Base-by-base conservation (phyloP, 2,113 vertebrate genomes). In the Hydrolagus affinis region DNA sequence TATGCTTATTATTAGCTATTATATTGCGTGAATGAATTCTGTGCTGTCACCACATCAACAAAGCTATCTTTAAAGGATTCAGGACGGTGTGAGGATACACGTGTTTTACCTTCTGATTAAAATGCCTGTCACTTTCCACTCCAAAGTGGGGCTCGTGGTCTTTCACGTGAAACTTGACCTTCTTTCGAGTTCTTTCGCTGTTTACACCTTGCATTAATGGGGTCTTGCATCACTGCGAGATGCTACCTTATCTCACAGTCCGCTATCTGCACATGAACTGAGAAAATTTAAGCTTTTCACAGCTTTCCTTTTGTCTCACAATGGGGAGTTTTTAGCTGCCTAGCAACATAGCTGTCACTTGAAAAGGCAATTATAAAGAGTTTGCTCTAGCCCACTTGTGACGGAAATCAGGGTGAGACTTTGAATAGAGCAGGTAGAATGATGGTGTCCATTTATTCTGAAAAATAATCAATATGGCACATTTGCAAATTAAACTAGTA, bases 361-460 rank as follows among this genome's bases (percentile, higher is more conserved):
- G 76, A 21, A 78, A 80, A 64, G 2, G 17, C 17, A 83, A 62
- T 64, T 66, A 66, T 83, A 17, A 28, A 28, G 78, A 32, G 15
- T 83, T 83, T 83, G 28, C 15, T 28, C 8, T 66, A 83, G 66
- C 25, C 59, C 23, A 64, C 25, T 10, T 3, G 17, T 66, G 23
- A 64, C 62, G 44, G 44, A 44, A 44, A 44, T 44, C 44, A 1
- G 59, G 60, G 60, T 32, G 78, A 30, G 23, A 83, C 30, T 23
- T 28, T 21, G 60, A 83, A 83, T 62, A 68, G 32, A 44, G 44
- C 44, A 6, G 6, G 44, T 44, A 44, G 44, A 28, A 83, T 66
- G 15, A 83, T 32, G 78, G 25, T 21, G 30, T 83, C 66, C 10
- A 83, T 83, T 83, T 83, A 83, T 68, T 30, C 60, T 30, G 78